A percentile compares a stretch with the other conserved stretches of the same genome.
phyloP scores from a whole-genome alignment of 2,888 invertebrate genomes.

The Drosophila putrida region DNA sequence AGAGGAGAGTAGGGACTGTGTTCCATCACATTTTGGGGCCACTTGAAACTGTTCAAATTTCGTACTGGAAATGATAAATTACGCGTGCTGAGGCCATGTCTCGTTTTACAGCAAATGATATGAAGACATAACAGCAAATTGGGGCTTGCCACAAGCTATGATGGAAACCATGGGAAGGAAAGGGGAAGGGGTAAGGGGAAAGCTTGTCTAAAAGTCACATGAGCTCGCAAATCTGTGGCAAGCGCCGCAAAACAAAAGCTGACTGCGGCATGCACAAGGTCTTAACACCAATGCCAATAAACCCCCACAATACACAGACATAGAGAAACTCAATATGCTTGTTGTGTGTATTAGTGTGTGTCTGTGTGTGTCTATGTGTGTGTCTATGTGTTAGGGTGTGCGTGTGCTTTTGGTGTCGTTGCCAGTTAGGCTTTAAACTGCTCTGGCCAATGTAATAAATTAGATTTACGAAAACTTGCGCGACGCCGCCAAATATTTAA shows the following conservation, averaged over 20 bases:
- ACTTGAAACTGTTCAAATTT: constrained; percentile 62
- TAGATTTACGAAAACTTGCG: constrained; percentile 72
- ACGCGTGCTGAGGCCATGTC: constrained; percentile 30
- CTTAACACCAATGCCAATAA: constrained; percentile 63
- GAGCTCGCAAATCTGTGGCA: constrained; percentile 55
- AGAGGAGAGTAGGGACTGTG: not conserved
- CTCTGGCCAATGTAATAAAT: constrained; percentile 71
- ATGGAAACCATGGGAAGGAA: not conserved
- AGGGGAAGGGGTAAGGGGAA: not conserved
- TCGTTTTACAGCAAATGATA: constrained; percentile 61
- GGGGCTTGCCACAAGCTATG: constrained; percentile 38
- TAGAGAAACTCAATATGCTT: constrained; percentile 17
- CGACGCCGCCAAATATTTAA: constrained; percentile 74
- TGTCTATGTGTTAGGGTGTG: not conserved
- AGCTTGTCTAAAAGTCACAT: constrained; percentile 47
- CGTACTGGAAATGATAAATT: constrained; percentile 51
- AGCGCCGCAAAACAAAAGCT: constrained; percentile 43
- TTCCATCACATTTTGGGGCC: constrained; percentile 29
- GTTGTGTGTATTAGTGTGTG: not conserved
- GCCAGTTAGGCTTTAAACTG: constrained; percentile 67
- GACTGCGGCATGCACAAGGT: constrained; percentile 50
- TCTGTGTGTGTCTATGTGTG: not conserved
- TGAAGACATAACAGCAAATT: constrained; percentile 73
- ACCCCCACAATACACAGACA: constrained; percentile 27
- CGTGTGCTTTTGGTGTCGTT: constrained; percentile 29